Evolutionary conservation across 2,888 invertebrate genomes (phyloP), one percentile per base, ranked within the genome.

Genomic region (Stegophylla sp.): DNA sequence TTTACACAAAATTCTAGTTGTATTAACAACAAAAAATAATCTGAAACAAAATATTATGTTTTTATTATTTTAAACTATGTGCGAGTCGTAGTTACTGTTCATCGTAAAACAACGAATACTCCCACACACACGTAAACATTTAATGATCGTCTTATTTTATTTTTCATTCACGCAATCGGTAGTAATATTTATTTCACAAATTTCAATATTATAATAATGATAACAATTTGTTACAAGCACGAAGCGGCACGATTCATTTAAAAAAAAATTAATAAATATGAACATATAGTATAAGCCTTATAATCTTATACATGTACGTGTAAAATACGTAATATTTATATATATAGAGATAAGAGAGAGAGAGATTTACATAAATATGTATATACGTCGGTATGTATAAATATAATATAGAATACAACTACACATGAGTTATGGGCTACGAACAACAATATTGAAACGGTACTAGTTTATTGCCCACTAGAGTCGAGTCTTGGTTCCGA

Each of bases 401-500:
- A 34, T 17, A 59, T n/a, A n/a, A 56, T 64, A n/a, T n/a, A 17
- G 0, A 23, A 56, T 48, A 28, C 15, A 63, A 23, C 34, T n/a
- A n/a, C 12, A 17, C 5, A 74, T 23, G 9, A 34, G 10, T 5
- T 63, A 34, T 34, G 15, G 15, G 28, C 48, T 23, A 4, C 4
- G 10, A 34, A 20, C 61, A 48, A 48, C 61, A 48, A 48, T 74
- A 74, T 74, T 51, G 34, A 63, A 74, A 63, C 15, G 17, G 23
- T 41, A 63, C 34, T 34, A 63, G 34, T 63, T 63, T 63, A 63
- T 63, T 74, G 20, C 51, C 12, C 17, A 23, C 15, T 23, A 12
- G 23, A 17, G 20, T 61, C 20, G 23, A 17, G 20, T 61, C 20
- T 34, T 10, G 15, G 51, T 51, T 34, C 9, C 10, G 1, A 63